These are phyloP conservation scores for Montipora capitata DNA, from an alignment of 92 coral and sea anemone genomes.

Conservation along the genomic window DNA sequence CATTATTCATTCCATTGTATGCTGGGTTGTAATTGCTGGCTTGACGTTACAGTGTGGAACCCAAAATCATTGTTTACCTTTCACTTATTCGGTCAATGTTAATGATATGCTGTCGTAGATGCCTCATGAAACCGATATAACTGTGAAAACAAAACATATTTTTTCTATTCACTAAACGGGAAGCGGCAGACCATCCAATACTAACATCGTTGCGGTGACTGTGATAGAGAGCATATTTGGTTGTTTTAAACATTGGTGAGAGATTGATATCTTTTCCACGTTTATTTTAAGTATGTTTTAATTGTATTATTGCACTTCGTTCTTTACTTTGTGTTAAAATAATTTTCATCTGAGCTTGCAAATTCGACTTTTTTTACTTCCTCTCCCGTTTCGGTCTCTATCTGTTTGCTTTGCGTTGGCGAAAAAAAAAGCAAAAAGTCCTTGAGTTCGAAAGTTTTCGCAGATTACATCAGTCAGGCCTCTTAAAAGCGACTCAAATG, in stretches of 20 bases:
- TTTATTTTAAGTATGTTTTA: too few relatives aligned
- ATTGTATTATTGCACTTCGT: too few relatives aligned
- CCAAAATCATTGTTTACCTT: constrained; percentile 26
- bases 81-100: constrained; percentile 53
- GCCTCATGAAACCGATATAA: constrained; percentile 10
- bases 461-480: too few relatives aligned
- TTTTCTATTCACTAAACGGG: not conserved
- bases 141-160: not conserved
- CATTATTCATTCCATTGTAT: not conserved
- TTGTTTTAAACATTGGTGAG: not conserved
- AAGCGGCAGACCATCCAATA: not conserved
- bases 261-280: not conserved
- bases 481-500: too few relatives aligned
- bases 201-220: too few relatives aligned
- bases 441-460: too few relatives aligned
- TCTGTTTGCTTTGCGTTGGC: too few relatives aligned
- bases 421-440: too few relatives aligned
- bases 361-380: too few relatives aligned
- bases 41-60: not conserved
- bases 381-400: too few relatives aligned
- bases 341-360: too few relatives aligned
- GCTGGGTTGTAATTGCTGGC: not conserved
- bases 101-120: constrained; percentile 46
- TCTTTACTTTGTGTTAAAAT: too few relatives aligned
- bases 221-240: not conserved